Percentiles rank a stretch among this genome's conserved stretches.
Evolutionary conservation across 2,113 vertebrate species (phyloP).

Genomic region (Strix aluco): DNA sequence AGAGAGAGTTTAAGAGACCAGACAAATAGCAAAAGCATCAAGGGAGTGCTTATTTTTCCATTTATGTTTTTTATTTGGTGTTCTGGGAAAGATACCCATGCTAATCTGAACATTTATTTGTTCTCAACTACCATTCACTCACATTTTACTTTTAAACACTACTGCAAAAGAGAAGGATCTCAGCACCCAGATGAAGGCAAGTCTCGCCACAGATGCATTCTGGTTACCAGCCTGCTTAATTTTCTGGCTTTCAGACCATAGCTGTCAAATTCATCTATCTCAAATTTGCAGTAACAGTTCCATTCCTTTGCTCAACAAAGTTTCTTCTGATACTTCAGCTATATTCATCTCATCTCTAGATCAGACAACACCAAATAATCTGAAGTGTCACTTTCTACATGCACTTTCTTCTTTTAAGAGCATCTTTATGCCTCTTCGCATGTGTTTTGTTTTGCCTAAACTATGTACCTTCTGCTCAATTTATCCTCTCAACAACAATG

Average conservation of each 20-base stretch:
- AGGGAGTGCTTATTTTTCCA: neutral
- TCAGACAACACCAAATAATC: neutral
- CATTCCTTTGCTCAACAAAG: neutral
- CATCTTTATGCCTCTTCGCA: neutral
- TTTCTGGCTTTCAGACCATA: neutral
- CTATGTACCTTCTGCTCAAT: neutral
- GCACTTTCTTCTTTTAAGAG: neutral
- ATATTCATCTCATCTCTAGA: neutral
- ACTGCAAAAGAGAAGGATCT: neutral
- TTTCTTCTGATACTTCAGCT: neutral
- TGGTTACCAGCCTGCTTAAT: neutral
- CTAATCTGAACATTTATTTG: neutral
- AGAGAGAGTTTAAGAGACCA: neutral
- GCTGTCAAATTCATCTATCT: neutral
- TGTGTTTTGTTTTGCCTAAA: neutral
- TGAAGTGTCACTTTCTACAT: neutral
- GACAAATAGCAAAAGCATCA: neutral
- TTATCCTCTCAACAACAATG: fast-evolving
- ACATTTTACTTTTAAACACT: neutral
- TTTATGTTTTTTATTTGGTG: neutral
- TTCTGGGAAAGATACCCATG: neutral
- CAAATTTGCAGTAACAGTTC: neutral
- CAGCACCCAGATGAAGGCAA: neutral
- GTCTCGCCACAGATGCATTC: neutral
- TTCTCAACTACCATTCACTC: neutral